Evolutionary conservation across 2,888 invertebrate species (phyloP).

Genomic region (Drosophila suboccidentalis): DNA sequence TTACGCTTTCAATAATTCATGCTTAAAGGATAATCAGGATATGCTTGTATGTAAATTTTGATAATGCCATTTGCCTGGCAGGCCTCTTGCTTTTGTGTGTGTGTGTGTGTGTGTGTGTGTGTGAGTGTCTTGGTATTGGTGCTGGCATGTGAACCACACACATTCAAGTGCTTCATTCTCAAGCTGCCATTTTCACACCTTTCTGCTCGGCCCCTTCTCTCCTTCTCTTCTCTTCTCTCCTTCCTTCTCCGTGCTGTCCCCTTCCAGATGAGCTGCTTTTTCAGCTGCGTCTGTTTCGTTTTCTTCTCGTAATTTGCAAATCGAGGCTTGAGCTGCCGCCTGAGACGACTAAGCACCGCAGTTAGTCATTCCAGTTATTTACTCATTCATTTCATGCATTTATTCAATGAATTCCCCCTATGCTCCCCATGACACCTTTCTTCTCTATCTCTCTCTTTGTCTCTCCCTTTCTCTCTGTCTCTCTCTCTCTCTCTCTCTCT

Average conservation of each 20-base stretch:
- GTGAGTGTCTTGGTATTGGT: constrained; percentile 3
- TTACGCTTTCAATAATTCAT: constrained; percentile 82
- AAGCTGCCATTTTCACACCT: constrained; percentile 68
- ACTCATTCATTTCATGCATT: constrained; percentile 79
- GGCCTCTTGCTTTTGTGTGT: constrained; percentile 22
- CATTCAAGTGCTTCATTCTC: constrained; percentile 20
- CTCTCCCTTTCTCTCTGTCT: background rate
- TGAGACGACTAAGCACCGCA: constrained; percentile 58
- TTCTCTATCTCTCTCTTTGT: background rate
- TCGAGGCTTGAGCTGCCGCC: constrained; percentile 46
- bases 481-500: background rate
- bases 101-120: constrained; percentile 7
- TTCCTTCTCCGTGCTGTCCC: background rate
- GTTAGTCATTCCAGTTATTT: constrained; percentile 79
- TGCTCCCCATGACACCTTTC: constrained; percentile 8
- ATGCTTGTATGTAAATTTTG: constrained; percentile 81
- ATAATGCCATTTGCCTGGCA: constrained; percentile 75
- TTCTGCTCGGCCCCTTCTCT: constrained; percentile 41
- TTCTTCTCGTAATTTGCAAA: constrained; percentile 54
- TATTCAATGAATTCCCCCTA: constrained; percentile 57
- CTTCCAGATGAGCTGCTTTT: constrained; percentile 8
- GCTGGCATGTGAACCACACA: constrained; percentile 32
- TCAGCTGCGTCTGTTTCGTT: constrained; percentile 18
- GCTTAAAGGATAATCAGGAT: constrained; percentile 82
- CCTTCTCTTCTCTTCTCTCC: no score